Conservation (phyloP, 2,113 vertebrate genomes). For the Aegotheles bennettii region DNA sequence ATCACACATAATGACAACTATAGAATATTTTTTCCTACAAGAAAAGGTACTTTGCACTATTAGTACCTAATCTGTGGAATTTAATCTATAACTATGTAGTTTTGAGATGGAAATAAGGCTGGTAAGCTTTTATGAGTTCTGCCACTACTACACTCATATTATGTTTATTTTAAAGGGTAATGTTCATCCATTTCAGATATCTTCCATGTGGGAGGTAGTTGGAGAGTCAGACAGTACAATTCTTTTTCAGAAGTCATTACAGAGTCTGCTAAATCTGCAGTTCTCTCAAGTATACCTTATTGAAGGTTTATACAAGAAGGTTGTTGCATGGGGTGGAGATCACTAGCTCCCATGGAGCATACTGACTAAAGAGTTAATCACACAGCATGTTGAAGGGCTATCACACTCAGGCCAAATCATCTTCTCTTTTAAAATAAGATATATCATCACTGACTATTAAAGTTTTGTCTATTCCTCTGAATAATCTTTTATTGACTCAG, state of each 20-base stretch:
- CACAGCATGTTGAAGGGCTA: neutral
- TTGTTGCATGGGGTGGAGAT: neutral
- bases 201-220: neutral
- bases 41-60: neutral
- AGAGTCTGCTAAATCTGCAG: neutral
- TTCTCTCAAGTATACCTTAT: neutral
- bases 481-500: constrained; percentile 55
- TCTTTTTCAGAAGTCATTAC: neutral
- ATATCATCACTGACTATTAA: constrained; percentile 25
- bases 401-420: neutral
- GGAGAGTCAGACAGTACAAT: neutral
- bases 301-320: neutral
- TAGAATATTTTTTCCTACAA: neutral
- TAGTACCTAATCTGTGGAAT: neutral
- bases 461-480: constrained; percentile 39
- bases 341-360: neutral
- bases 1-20: neutral
- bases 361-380: neutral
- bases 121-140: neutral
- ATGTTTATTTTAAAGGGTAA: neutral
- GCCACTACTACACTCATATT: neutral
- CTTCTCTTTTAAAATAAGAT: constrained; percentile 43
- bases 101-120: neutral
- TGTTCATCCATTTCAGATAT: neutral
- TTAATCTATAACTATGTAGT: neutral